Conservation (phyloP, 1,140 invertebrate species). For the Phocides pigmalion region DNA sequence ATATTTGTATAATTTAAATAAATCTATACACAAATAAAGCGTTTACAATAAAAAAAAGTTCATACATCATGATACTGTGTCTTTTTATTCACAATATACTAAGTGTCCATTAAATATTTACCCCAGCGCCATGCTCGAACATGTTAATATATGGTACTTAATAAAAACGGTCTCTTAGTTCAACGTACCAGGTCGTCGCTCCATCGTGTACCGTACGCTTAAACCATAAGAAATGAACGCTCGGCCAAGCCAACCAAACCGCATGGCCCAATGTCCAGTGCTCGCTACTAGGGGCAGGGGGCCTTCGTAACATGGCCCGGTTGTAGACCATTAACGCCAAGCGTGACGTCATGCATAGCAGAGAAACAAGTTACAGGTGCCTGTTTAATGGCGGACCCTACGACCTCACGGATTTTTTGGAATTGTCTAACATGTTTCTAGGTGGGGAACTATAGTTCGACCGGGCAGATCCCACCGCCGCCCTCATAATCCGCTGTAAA, state of each 20-base stretch:
- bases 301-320: conserved; percentile 54
- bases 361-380: conserved; percentile 73
- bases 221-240: conserved; percentile 69
- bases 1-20: no score
- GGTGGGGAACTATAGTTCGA: no score
- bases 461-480: no score
- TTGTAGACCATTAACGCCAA: conserved; percentile 54
- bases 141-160: conserved; percentile 50
- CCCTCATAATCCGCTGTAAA: no score
- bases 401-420: conserved; percentile 46
- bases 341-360: conserved; percentile 69
- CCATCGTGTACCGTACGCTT: conserved; percentile 72
- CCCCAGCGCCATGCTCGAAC: conserved; percentile 1
- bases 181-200: conserved; percentile 76
- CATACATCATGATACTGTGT: neutral
- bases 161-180: conserved; percentile 65
- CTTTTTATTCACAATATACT: conserved; percentile 11
- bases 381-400: conserved; percentile 42
- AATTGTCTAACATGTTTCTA: neutral
- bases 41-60: neutral
- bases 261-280: conserved; percentile 43
- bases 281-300: conserved; percentile 47
- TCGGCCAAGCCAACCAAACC: conserved; percentile 57
- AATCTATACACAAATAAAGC: no score
- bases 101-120: conserved; percentile 27